Evolutionary conservation across 1,140 invertebrate species (phyloP).

Genomic region (Antheraea mylitta): DNA sequence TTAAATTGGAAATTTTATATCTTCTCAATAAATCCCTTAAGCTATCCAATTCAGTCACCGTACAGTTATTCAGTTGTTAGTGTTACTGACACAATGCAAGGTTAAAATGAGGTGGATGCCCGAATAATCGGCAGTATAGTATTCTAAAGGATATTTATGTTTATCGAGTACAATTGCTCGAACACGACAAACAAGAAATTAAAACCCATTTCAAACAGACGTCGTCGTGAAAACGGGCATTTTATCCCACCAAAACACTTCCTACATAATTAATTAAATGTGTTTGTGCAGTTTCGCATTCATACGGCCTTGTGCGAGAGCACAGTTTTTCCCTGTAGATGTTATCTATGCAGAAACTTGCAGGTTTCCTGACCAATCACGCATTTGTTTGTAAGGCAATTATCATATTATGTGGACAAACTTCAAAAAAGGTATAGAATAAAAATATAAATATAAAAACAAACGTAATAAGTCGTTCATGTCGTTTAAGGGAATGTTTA

Average conservation of each 20-base stretch:
- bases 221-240: slow-evolving; percentile 25
- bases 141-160: slow-evolving; percentile 63
- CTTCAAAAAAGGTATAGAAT: slow-evolving; percentile 15
- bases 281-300: slow-evolving; percentile 6
- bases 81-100: slow-evolving; percentile 75
- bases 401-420: not conserved
- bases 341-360: not conserved
- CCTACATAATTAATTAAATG: slow-evolving; percentile 33
- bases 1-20: not conserved
- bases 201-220: slow-evolving; percentile 40
- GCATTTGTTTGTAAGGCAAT: not conserved
- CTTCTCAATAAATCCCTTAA: not conserved
- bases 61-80: slow-evolving; percentile 67
- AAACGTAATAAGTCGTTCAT: too few relatives aligned
- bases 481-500: slow-evolving; percentile 24
- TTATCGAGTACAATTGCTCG: slow-evolving; percentile 48
- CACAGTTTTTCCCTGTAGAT: not conserved
- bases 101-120: slow-evolving; percentile 66
- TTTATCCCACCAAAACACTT: slow-evolving; percentile 27
- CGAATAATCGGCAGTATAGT: slow-evolving; percentile 47
- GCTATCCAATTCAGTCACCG: slow-evolving; percentile 63
- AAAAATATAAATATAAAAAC: slow-evolving; percentile 19
- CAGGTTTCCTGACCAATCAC: not conserved
- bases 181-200: slow-evolving; percentile 36
- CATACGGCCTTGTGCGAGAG: not conserved